Base-by-base conservation (phyloP, 2,888 invertebrate species). In the Tenthredo amoena region DNA sequence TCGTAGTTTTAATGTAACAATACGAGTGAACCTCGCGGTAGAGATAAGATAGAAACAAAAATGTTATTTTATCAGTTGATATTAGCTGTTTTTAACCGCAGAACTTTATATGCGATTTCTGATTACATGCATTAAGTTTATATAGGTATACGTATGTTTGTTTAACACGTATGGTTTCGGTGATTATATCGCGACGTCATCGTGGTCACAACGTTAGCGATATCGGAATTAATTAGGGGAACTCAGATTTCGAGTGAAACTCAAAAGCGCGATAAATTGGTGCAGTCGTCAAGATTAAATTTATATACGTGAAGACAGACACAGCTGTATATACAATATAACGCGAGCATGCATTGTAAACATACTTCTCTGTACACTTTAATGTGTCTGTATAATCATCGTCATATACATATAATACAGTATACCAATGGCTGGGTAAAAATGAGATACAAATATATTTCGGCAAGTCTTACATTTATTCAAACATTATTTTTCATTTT, bases 261-360 rank as follows among this genome's bases (percentile, higher is more conserved):
- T 55, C 7, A n/a, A 55, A 55, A 55, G 6, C 7, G n/a, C 18
- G 55, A 55, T 55, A 55, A 55, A 55, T 55, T 55, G n/a, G 6
- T 55, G 55, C 55, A 55, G 55, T 55, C 55, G 55, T 55, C 18
- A 55, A 55, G 7, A 55, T 55, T 55, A 55, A 55, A n/a, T 55
- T 55, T n/a, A 55, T 55, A 55, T n/a, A 55, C n/a, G n/a, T 55
- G 55, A 34, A n/a, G 71, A 72, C 40, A 72, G 71, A 72, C 40
- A 18, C 71, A 72, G 37, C 71, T 72, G 71, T 72, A 72, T 72
- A 34, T 26, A 65, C 10, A 12, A 65, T 12, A 18, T 26, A 47
- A 68, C 68, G 31, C 18, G 31, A 26, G 31, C 34, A 15, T 31
- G 34, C 68, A 68, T 31, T 34, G 31, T 34, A 34, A 68, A 15